A percentile compares a stretch with the other conserved stretches of the same genome.
These are phyloP conservation scores for Zapus hudsonius DNA, from an alignment of 2,113 vertebrate species.

Conservation along the genomic window DNA sequence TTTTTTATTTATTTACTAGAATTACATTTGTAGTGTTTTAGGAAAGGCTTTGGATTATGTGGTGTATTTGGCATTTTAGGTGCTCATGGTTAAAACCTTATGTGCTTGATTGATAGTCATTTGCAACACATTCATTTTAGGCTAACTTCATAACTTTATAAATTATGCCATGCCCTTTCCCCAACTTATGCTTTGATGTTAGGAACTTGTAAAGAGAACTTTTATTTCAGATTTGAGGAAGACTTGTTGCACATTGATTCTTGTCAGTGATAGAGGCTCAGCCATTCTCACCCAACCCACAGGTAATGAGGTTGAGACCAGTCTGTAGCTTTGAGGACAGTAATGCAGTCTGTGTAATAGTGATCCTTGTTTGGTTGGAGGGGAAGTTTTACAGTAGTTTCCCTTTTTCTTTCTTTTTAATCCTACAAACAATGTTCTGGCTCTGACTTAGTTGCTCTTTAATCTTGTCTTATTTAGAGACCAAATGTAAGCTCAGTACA, in stretches of 20 bases:
- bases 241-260: not conserved
- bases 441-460: constrained; percentile 65
- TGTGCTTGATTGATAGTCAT: not conserved
- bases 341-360: not conserved
- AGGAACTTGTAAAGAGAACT: not conserved
- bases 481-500: constrained; percentile 68
- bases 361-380: constrained; percentile 69
- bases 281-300: not conserved
- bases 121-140: not conserved
- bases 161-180: not conserved
- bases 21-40: constrained; percentile 12
- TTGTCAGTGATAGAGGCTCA: not conserved
- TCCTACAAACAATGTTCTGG: constrained; percentile 63
- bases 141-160: not conserved
- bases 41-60: not conserved
- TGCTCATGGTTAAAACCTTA: not conserved
- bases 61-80: not conserved
- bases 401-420: not conserved
- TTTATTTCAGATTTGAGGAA: constrained; percentile 19
- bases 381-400: constrained; percentile 66
- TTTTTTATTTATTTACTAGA: not conserved
- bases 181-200: not conserved
- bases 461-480: constrained; percentile 62
- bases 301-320: not conserved
- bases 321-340: not conserved